Evolutionary conservation across 2,888 invertebrate species (phyloP), one percentile per base, ranked within the genome.

Genomic region (Trissonchulus sp.): DNA sequence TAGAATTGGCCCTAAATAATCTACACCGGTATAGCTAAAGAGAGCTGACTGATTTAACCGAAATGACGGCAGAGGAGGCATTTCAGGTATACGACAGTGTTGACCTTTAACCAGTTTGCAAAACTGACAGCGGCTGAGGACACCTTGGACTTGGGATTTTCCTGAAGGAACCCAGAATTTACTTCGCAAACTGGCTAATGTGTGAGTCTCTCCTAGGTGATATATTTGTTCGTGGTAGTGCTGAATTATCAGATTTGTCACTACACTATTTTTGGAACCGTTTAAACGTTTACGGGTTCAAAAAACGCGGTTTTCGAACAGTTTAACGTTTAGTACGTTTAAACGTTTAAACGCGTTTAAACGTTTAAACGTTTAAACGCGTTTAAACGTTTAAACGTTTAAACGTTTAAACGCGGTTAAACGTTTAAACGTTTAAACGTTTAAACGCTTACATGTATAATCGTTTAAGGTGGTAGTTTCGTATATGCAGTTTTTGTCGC

Each of bases 1-100:
- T 18, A 69, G 37, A 2, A 69, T 8, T 3, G 71, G 71, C 33
- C 71, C 71, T 34, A 69, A 37, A 34, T 69, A 69, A 69, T 69
- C 71, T 15, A 69, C 37, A 3, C 71, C 71, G 37, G 37, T 37
- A 34, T 18, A 69, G 8, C 33, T 3, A 34, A 69, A 69, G 2
- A 35, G 71, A 36, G 34, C 33, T 15, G 36, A 69, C 35, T 36
- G 28, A n/a, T 69, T 31, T 3, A 69, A 30, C 2, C 71, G 71
- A n/a, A 69, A 69, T 35, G 34, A 34, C 2, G 71, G 71, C 2
- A 69, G 35, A 18, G 73, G 65, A 3, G 73, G 73, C 3, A 68
- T 23, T 18, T 37, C 3, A 23, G 37, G 73, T 28, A 63, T 23
- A 8, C 63, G 2, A 63, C 63, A 73, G 28, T 31, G 30, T 28